A percentile compares a stretch with the other conserved stretches of the same genome.
phyloP scores from a whole-genome alignment of 2,113 vertebrate species.

The Mobula birostris region DNA sequence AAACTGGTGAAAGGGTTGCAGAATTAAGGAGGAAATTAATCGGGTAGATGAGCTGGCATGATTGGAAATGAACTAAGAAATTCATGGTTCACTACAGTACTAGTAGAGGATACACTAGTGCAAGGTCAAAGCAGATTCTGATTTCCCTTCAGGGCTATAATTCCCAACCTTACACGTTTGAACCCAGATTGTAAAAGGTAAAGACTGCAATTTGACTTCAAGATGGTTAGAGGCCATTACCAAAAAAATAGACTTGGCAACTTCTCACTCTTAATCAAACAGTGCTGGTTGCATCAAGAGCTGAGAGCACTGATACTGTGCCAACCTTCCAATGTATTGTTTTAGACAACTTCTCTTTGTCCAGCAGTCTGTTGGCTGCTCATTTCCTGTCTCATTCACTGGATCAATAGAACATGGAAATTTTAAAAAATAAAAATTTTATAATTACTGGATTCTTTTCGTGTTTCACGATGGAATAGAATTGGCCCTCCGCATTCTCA shows the following conservation, averaged over 20 bases:
- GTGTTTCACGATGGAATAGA: not conserved
- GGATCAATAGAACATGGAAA: not conserved
- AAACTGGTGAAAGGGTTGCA: not conserved
- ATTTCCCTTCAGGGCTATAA: not conserved
- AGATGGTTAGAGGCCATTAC: not conserved
- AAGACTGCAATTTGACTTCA: not conserved
- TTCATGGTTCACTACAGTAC: no score
- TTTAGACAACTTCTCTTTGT: not conserved
- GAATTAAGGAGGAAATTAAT: not conserved
- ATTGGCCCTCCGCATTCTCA: not conserved
- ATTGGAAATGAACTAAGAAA: no score
- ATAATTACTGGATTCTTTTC: not conserved
- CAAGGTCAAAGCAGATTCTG: not conserved
- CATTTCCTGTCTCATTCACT: not conserved
- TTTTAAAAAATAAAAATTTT: not conserved
- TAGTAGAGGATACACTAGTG: no score
- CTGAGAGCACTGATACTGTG: not conserved
- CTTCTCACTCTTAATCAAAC: not conserved
- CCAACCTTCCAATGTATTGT: not conserved
- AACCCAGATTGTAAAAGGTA: no score
- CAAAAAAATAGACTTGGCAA: not conserved
- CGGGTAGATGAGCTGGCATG: no score
- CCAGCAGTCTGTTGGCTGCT: not conserved
- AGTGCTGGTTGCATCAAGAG: not conserved
- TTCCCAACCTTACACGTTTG: not conserved